Base-by-base conservation (phyloP, 2,113 vertebrate genomes). In the Cranoglanis bouderius region DNA sequence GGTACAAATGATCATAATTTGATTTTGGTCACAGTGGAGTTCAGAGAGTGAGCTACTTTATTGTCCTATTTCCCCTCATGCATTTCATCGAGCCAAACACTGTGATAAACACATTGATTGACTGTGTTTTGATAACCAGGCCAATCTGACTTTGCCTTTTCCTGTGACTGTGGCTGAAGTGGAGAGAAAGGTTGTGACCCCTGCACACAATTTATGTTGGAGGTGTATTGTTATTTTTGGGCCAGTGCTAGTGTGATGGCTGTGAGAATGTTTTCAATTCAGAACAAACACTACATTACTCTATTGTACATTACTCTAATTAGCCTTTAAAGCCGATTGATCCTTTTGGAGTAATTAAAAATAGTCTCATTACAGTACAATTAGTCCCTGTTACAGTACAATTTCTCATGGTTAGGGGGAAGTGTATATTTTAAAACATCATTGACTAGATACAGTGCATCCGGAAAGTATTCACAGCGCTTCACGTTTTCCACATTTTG, bases 91-190 rank as follows among this genome's bases (percentile, higher is more conserved):
- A 82, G 59, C 18, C 35, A n/a, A 43, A 53, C 38, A 77, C 57
- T 40, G 55, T 77, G 26, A 51, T 85, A 46, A 88, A 65, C n/a
- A 61, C 75, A 65, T 19, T 83, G 77, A 85, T 32, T 40, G 35
- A 29, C 40, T 77, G 85, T 43, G 88, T 91, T 85, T 90, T 46
- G 19, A 77, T 85, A 32, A 92, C 91, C 80, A 9, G 72, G 63
- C n/a, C 65, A 72, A 75, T 81, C 63, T 74, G 75, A 29, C 46
- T 32, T 74, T 84, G 85, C 85, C 74, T 49, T 72, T 88, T 87
- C 2, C 78, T 81, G 86, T 32, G 21, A 88, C 82, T 88, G 82
- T 90, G 72, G 32, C 59, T 57, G 82, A 67, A 24, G n/a, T 81
- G 49, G 67, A 87, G 59, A 29, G 49, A 57, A 38, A 49, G 61